Base-by-base conservation (phyloP, 2,888 invertebrate genomes). In the Drosophila pseudotakahashii region DNA sequence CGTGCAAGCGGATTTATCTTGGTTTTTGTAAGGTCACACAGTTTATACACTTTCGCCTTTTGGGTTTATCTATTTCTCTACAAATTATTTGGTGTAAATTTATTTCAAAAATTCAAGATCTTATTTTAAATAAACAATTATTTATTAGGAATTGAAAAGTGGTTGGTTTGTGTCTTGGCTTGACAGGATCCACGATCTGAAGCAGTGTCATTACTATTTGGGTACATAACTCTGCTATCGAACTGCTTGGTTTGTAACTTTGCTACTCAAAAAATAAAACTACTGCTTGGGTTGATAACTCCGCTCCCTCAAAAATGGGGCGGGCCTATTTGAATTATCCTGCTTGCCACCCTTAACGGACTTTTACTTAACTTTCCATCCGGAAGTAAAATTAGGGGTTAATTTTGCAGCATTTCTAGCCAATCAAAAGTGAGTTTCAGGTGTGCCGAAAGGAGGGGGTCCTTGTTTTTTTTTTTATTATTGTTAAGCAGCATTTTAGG, bases 391-490 rank as follows among this genome's bases (percentile, higher is more conserved):
- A 9, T 55, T 23, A 51, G 45, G 85, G 81, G 81, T 75, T 62
- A 53, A 10, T 39, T 57, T 44, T 3, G 10, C 4, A 11, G 6
- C 14, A 23, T 2, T 14, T 14, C 6, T 53, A 16, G 7, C 82
- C 82, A 82, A 82, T 82, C 71, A 71, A 48, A 10, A 14, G 13
- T 11, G 13, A 9, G 1, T 30, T 60, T 62, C 66, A 74, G 74
- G 63, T 77, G 71, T 55, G 48, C 51, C 59, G 39, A 37, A 34
- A 32, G 37, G 52, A 52, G 39, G 47, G 44, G 47, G 41, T 64
- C 66, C 76, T 76, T 78, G 83, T 77, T 60, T 63, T 69, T 73
- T 42, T 78, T 86, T 77, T 60, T 63, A 71, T 73, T 42, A 13
- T 23, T 42, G 13, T 19, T 69, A 72, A 50, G 67, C 57, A 67